These are phyloP conservation scores for Crocuta crocuta DNA, from an alignment of 2,113 vertebrate species.

Conservation along the genomic window DNA sequence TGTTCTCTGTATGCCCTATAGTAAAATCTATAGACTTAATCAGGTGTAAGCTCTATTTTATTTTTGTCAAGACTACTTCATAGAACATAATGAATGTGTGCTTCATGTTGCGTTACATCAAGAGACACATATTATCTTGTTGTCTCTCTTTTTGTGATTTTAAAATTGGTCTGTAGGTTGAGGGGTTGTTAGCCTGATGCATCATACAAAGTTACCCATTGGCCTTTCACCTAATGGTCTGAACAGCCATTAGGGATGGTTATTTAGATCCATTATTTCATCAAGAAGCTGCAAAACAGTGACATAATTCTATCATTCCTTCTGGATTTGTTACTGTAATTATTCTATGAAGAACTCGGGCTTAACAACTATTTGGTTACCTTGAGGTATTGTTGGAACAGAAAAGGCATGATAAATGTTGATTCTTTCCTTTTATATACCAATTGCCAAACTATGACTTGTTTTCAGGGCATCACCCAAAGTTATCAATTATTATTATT, in stretches of 20 bases:
- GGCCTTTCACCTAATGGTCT: not conserved
- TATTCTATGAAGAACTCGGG: not conserved
- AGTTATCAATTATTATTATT: conserved; percentile 12
- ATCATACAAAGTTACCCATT: not conserved
- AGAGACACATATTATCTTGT: not conserved
- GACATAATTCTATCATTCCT: not conserved
- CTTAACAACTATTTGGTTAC: not conserved
- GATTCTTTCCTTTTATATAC: not conserved
- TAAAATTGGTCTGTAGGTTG: not conserved
- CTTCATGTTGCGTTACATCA: not conserved
- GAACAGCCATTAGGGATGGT: not conserved
- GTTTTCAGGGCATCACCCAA: not conserved
- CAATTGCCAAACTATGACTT: not conserved
- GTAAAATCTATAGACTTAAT: not conserved
- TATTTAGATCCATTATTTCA: conserved; percentile 41
- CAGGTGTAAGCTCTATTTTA: not conserved
- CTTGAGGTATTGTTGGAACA: not conserved
- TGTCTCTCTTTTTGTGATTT: not conserved
- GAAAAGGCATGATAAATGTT: not conserved
- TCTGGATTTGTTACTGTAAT: not conserved
- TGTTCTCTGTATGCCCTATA: not conserved
- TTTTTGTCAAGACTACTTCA: not conserved
- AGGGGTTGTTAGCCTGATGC: not conserved
- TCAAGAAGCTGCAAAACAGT: conserved; percentile 51
- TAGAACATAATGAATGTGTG: not conserved